phyloP scores from a whole-genome alignment of 2,113 vertebrate genomes.

The Dromiciops gliroides region DNA sequence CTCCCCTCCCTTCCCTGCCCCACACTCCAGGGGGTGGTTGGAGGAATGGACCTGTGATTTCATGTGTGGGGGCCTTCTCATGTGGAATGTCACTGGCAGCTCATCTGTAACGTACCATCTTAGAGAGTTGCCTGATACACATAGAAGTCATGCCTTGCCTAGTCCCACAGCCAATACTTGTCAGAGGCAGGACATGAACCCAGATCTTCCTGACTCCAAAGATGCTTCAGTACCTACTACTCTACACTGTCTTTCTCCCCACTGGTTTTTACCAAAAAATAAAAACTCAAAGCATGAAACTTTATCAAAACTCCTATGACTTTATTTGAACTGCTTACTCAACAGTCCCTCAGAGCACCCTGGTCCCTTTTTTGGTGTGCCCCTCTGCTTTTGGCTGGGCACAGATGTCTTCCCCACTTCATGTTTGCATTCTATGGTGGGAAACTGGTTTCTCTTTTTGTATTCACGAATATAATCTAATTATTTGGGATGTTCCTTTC shows the following conservation, averaged over 20 bases:
- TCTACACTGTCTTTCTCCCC: background rate
- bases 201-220: background rate
- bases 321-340: constrained; percentile 48
- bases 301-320: constrained; percentile 4
- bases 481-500: constrained; percentile 23
- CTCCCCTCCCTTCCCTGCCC: too few relatives aligned
- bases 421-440: background rate
- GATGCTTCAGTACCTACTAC: background rate
- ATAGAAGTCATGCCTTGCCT: background rate
- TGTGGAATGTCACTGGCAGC: background rate
- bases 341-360: background rate
- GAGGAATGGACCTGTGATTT: background rate
- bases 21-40: too few relatives aligned
- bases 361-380: background rate
- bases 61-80: background rate
- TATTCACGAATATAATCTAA: background rate
- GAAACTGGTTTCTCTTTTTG: background rate
- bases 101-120: background rate
- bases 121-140: background rate
- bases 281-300: background rate
- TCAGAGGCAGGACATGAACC: background rate
- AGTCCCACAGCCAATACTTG: background rate
- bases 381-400: background rate
- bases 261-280: constrained; percentile 29
- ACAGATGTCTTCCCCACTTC: background rate